These are phyloP conservation scores for Pristionchus fissidentatus DNA, from an alignment of 2,888 invertebrate species.

Conservation along the genomic window DNA sequence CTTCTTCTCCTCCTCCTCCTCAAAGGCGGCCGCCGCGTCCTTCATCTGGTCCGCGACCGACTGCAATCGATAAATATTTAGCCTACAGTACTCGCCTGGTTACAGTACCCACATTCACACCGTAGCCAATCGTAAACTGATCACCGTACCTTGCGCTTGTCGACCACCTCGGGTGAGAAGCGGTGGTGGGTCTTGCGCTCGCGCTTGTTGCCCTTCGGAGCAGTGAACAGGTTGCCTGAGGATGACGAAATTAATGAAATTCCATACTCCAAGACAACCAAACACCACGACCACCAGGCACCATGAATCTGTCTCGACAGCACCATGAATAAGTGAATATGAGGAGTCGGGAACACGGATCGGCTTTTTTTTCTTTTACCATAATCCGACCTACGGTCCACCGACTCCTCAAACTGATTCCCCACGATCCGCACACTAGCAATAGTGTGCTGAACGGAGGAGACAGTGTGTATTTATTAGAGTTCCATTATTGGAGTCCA, in stretches of 20 bases:
- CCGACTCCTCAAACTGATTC: too few relatives aligned
- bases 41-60: neutral
- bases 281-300: neutral
- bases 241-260: neutral
- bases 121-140: too few relatives aligned
- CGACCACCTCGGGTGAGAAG: neutral
- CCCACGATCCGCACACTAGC: too few relatives aligned
- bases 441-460: neutral
- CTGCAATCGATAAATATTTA: neutral
- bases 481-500: too few relatives aligned
- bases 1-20: neutral
- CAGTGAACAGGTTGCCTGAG: constrained; percentile 8
- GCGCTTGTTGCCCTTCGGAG: neutral
- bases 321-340: too few relatives aligned
- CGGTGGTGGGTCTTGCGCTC: neutral
- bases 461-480: neutral
- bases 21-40: neutral
- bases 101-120: too few relatives aligned
- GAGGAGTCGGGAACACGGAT: too few relatives aligned
- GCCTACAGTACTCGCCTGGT: too few relatives aligned
- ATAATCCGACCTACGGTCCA: too few relatives aligned
- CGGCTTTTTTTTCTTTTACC: too few relatives aligned
- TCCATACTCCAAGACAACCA: neutral
- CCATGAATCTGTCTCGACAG: too few relatives aligned
- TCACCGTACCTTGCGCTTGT: neutral